Evolutionary conservation across 2,113 vertebrate genomes (phyloP).

Genomic region (Sylvia atricapilla): DNA sequence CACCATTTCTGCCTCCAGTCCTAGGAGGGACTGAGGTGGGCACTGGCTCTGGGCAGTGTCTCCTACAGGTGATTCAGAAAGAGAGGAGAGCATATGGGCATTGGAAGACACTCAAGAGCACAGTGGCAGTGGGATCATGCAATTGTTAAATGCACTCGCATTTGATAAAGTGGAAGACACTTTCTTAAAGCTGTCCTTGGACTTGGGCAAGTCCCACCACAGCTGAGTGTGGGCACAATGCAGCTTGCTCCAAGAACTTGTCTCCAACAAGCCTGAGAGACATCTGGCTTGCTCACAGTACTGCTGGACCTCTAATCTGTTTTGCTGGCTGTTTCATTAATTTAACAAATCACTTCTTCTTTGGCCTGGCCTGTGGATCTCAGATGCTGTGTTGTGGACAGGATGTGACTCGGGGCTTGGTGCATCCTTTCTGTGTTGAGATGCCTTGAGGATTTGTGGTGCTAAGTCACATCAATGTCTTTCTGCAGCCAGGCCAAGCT

Average conservation of each 20-base stretch:
- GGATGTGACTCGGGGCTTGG: background rate
- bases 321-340: background rate
- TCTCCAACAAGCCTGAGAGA: background rate
- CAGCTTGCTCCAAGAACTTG: background rate
- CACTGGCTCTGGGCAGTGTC: background rate
- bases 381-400: background rate
- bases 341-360: background rate
- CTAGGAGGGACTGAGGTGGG: background rate
- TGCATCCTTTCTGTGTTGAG: background rate
- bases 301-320: background rate
- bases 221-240: fast-evolving
- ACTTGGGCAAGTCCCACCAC: background rate
- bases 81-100: background rate
- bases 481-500: background rate
- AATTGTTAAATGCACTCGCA: background rate
- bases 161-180: background rate
- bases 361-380: background rate
- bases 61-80: fast-evolving
- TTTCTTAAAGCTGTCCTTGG: background rate
- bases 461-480: background rate
- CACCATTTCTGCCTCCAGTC: background rate
- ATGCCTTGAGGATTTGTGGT: fast-evolving
- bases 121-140: fast-evolving
- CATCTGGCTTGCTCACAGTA: background rate
- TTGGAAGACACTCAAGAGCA: background rate